Conservation (phyloP, 2,888 invertebrate species). For the Meiosimyza decipiens region DNA sequence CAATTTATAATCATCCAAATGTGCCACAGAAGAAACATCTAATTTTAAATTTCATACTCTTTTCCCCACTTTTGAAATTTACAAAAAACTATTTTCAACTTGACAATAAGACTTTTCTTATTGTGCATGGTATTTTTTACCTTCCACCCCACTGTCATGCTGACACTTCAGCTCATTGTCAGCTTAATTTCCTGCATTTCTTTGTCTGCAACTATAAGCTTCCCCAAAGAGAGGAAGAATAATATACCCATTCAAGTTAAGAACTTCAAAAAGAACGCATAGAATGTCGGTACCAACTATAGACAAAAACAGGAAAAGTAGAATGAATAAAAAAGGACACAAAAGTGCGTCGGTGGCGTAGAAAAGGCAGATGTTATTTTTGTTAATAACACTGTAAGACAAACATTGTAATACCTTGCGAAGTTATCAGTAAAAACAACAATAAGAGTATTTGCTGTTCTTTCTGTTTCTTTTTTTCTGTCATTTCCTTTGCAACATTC, state of each 20-base stretch:
- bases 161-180: slow-evolving; percentile 42
- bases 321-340: background rate
- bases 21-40: too few species aligned
- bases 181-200: slow-evolving; percentile 38
- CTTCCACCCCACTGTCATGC: background rate
- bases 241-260: background rate
- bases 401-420: slow-evolving; percentile 20
- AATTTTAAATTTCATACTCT: too few species aligned
- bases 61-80: too few species aligned
- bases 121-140: too few species aligned
- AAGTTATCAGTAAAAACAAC: background rate
- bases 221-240: background rate
- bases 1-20: too few species aligned
- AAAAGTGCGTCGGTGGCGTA: background rate
- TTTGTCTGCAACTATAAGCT: too few species aligned
- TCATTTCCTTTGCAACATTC: background rate
- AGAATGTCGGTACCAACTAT: too few species aligned
- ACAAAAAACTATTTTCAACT: too few species aligned
- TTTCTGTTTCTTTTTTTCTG: background rate
- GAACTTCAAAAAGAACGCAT: background rate
- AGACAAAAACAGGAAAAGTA: background rate
- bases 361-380: slow-evolving; percentile 22
- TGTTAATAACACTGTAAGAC: slow-evolving; percentile 32
- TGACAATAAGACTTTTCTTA: too few species aligned
- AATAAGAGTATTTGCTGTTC: slow-evolving; percentile 8